Percentiles rank a stretch among this genome's conserved stretches.
Evolutionary conservation across 2,888 invertebrate species (phyloP).

Genomic region (Melipona bicolor): DNA sequence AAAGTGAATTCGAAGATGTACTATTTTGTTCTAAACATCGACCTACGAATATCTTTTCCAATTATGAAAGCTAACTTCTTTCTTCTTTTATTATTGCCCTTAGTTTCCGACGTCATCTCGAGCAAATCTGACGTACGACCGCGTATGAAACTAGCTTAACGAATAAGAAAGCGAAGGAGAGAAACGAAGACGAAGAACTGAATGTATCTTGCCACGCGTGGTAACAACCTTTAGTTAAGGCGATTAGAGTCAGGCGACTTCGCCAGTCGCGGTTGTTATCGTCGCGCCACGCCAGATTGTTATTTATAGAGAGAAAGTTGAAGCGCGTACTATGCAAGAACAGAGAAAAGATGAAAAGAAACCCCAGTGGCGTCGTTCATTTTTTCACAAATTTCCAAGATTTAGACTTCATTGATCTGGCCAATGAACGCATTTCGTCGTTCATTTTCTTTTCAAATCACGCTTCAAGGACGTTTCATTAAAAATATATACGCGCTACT

Average conservation of each 20-base stretch:
- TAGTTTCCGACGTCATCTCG: neutral
- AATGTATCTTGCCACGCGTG: conserved; percentile 55
- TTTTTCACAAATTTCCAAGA: conserved; percentile 26
- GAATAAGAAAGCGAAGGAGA: conserved; percentile 4
- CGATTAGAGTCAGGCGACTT: conserved; percentile 68
- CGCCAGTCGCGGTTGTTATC: conserved; percentile 64
- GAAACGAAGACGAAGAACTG: conserved; percentile 31
- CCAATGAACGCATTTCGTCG: too few relatives aligned
- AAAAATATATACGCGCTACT: neutral
- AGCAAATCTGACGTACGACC: neutral
- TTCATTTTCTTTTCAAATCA: neutral
- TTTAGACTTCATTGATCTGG: conserved; percentile 2
- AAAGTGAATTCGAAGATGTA: too few relatives aligned
- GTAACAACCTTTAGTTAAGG: conserved; percentile 72
- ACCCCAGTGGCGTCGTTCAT: neutral
- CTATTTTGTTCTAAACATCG: neutral
- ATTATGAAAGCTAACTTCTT: neutral
- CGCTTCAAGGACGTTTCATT: neutral
- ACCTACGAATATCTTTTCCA: neutral
- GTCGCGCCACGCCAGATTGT: conserved; percentile 61
- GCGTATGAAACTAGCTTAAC: conserved; percentile 1
- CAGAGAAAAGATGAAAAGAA: conserved; percentile 16
- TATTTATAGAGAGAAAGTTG: conserved; percentile 78
- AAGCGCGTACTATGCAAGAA: conserved; percentile 41
- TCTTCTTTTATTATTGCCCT: neutral